Conservation (phyloP, 1,140 invertebrate species). For the Episyrphus balteatus region DNA sequence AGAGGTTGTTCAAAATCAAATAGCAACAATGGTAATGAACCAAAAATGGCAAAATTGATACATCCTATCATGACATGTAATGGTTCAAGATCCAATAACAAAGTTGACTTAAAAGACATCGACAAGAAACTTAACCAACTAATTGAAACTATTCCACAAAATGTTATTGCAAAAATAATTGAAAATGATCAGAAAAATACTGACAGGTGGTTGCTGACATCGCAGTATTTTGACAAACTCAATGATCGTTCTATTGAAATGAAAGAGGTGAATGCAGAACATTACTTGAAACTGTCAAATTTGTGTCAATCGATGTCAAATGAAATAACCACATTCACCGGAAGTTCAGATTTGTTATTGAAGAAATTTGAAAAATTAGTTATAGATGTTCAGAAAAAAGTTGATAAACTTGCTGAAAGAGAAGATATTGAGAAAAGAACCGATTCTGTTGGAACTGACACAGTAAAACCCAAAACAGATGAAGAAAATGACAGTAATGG, state of each 20-base stretch:
- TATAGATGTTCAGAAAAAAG: slow-evolving; percentile 1
- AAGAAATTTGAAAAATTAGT: slow-evolving; percentile 11
- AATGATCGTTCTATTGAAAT: background rate
- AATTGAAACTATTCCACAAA: background rate
- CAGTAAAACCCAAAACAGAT: too few species aligned
- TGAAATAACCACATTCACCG: slow-evolving; percentile 14
- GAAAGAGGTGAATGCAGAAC: background rate
- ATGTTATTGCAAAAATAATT: too few species aligned
- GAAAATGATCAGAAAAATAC: background rate
- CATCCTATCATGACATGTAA: background rate
- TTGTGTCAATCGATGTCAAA: slow-evolving; percentile 4
- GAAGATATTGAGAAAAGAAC: background rate
- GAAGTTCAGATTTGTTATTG: slow-evolving; percentile 12
- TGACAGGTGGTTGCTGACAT: too few species aligned
- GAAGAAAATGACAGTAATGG: too few species aligned
- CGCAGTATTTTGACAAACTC: too few species aligned
- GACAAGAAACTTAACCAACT: background rate
- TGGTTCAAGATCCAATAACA: background rate
- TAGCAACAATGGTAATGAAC: background rate
- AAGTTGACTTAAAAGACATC: background rate
- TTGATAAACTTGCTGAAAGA: background rate
- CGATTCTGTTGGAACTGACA: background rate
- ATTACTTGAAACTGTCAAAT: background rate
- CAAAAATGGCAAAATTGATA: background rate
- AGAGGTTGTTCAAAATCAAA: background rate